A percentile compares a stretch with the other conserved stretches of the same genome.
Evolutionary conservation across 2,797 vertebrate species (phyloP).

Genomic region (Tauraco hartlaubi): DNA sequence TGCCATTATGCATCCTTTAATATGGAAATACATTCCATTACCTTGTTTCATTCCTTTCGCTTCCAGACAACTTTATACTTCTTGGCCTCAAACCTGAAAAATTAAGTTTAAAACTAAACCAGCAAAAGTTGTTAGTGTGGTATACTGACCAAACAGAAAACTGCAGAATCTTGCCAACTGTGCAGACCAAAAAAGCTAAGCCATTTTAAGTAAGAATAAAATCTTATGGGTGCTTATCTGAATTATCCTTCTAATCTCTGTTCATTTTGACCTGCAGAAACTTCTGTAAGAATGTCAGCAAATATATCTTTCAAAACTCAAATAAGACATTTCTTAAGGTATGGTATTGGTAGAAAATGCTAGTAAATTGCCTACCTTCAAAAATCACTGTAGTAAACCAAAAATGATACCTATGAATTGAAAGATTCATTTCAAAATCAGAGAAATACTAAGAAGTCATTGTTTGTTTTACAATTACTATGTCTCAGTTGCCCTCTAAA

Average conservation of each 20-base stretch:
- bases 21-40: background rate
- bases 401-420: background rate
- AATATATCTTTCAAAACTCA: background rate
- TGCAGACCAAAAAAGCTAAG: fast-evolving
- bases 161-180: background rate
- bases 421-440: background rate
- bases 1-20: background rate
- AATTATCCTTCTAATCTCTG: background rate
- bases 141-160: background rate
- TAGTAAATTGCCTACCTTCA: background rate
- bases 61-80: background rate
- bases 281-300: background rate
- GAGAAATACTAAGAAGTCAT: background rate
- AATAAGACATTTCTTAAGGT: background rate
- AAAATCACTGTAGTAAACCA: background rate
- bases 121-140: background rate
- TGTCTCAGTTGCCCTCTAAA: background rate
- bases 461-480: background rate
- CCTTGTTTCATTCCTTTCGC: background rate
- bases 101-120: background rate
- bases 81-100: background rate
- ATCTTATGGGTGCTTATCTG: background rate
- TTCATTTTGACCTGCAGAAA: background rate
- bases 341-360: background rate
- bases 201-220: background rate